Conservation (phyloP, 2,113 vertebrate genomes). For the Tautogolabrus adspersus region DNA sequence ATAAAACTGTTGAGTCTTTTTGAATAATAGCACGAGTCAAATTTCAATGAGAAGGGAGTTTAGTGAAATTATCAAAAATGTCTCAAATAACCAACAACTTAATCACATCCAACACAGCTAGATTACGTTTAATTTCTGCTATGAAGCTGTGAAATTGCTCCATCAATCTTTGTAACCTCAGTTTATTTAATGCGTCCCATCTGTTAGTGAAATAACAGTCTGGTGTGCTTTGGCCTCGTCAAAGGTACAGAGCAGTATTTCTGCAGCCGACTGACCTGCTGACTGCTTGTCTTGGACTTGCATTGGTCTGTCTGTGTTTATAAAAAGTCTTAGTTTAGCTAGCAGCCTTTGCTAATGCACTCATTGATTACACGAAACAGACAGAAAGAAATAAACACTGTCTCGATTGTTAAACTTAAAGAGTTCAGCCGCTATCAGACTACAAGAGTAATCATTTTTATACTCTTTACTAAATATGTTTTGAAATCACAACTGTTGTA, state of each 20-base stretch:
- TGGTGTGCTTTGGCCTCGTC: conserved; percentile 53
- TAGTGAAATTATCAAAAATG: background rate
- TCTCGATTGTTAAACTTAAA: background rate
- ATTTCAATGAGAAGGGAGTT: conserved; percentile 37
- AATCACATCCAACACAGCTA: conserved; percentile 29
- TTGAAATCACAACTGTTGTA: too few species aligned
- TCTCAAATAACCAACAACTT: conserved; percentile 23
- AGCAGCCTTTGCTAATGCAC: conserved; percentile 3
- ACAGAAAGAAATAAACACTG: conserved; percentile 31
- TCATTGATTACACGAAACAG: background rate
- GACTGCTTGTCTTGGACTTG: conserved; percentile 67
- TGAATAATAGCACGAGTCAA: conserved; percentile 44
- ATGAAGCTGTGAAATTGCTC: conserved; percentile 30
- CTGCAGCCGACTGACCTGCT: conserved; percentile 48
- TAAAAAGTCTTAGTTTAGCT: conserved; percentile 47
- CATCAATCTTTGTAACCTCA: conserved; percentile 38
- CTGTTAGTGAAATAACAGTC: conserved; percentile 39
- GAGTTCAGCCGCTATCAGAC: conserved; percentile 5
- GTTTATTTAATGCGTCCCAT: conserved; percentile 51
- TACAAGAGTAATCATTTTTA: background rate
- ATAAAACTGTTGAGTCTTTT: background rate
- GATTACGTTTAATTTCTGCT: conserved; percentile 20
- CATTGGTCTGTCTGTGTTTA: conserved; percentile 61
- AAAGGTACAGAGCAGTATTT: conserved; percentile 18
- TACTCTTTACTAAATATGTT: too few species aligned